These are phyloP conservation scores for Xiphorhynchus erythropygius DNA, from an alignment of 2,797 vertebrate species.

Conservation along the genomic window DNA sequence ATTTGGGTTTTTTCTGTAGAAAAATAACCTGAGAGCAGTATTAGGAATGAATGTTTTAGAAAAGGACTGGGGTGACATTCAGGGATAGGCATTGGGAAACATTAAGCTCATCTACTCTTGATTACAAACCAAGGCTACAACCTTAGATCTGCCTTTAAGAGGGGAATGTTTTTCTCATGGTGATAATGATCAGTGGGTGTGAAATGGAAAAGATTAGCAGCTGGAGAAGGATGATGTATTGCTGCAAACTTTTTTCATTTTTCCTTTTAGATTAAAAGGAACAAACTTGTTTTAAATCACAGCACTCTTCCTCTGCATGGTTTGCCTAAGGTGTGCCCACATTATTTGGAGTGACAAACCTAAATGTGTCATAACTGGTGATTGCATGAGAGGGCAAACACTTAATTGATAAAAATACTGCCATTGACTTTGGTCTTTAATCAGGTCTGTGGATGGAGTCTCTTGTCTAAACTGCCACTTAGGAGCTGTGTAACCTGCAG, in stretches of 20 bases:
- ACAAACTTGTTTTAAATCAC: constrained; percentile 42
- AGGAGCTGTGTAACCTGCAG: constrained; percentile 27
- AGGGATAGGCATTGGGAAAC: not conserved
- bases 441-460: constrained; percentile 42
- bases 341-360: constrained; percentile 17
- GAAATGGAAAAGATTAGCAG: constrained; percentile 59
- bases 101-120: not conserved
- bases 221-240: constrained; percentile 14
- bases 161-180: not conserved
- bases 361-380: constrained; percentile 44
- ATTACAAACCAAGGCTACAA: constrained; percentile 6
- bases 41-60: not conserved
- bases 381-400: constrained; percentile 50
- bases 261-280: constrained; percentile 60
- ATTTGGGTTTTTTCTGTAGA: too few relatives aligned
- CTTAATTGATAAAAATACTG: constrained; percentile 60
- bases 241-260: constrained; percentile 19
- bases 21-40: not conserved
- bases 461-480: constrained; percentile 37
- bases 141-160: constrained; percentile 57
- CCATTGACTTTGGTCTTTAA: constrained; percentile 54
- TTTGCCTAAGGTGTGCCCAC: constrained; percentile 53
- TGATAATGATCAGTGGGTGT: constrained; percentile 61
- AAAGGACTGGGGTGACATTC: not conserved
- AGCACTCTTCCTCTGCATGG: constrained; percentile 10